Base-by-base conservation (phyloP, 2,888 invertebrate genomes). In the Fragum whitleyi region DNA sequence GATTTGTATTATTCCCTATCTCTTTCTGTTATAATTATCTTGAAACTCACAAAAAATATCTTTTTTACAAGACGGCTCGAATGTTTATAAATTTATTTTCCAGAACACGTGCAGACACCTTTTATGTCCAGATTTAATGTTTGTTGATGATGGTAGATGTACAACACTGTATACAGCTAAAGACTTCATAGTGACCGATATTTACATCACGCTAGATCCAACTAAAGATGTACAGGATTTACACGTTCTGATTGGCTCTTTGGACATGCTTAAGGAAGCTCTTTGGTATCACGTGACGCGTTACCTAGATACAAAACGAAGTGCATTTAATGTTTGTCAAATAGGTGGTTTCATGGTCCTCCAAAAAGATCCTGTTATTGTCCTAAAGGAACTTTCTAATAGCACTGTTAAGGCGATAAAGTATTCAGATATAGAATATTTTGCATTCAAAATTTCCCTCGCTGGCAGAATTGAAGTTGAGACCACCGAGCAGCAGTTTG, bases 381-480 rank as follows among this genome's bases (percentile, higher is more conserved):
- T 65, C 19, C 9, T 65, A 5, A n/a, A 42, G 14, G 21, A 42
- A 28, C 21, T 65, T 6, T 0, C 26, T 23, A 21, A 32, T 42
- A 36, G 23, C 9, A n/a, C 19, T 11, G 21, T n/a, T 1, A 42
- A 39, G 1, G 2, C 32, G 7, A 21, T 65, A 0, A 26, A 23
- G 42, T 65, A 65, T 42, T 39, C 65, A 26, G 65, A 65, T 16
- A 65, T 65, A 16, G 42, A 65, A 21, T 65, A 65, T 42, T 21
- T 65, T n/a, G 65, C 65, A 42, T 26, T 65, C 2, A n/a, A 42
- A 21, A 39, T 65, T 23, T 36, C 32, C 9, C 9, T 65, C 5
- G 21, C 11, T 42, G 42, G 42, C 32, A 14, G 7, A 29, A 36
- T 1, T 32, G n/a, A 32, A 6, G 21, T 19, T 7, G 42, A 42